These are phyloP conservation scores for Physella acuta DNA, from an alignment of 1,140 invertebrate genomes.

Conservation along the genomic window DNA sequence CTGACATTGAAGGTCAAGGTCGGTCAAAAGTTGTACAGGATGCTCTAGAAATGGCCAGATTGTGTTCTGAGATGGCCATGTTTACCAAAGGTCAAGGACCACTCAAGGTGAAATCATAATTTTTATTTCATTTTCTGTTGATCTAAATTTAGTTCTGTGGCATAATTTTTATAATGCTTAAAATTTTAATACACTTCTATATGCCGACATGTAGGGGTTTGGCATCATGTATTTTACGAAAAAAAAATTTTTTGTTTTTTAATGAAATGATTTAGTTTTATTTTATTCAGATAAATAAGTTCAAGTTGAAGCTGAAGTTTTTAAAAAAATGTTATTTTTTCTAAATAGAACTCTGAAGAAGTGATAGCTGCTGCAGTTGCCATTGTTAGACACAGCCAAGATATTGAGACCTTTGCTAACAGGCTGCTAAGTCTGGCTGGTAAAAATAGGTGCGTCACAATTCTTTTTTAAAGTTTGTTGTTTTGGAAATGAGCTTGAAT, in stretches of 20 bases:
- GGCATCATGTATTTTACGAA: too few relatives aligned
- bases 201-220: too few relatives aligned
- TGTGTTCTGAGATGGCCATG: slow-evolving; percentile 21
- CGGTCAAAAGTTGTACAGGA: slow-evolving; percentile 1
- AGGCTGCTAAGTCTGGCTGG: background rate
- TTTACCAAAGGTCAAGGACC: slow-evolving; percentile 15
- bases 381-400: background rate
- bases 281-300: too few relatives aligned
- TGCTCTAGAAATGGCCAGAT: slow-evolving; percentile 1
- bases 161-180: too few relatives aligned
- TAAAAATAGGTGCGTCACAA: background rate
- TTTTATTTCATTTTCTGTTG: too few relatives aligned
- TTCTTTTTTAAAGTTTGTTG: background rate
- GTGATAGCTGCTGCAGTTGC: slow-evolving; percentile 3
- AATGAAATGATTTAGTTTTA: too few relatives aligned
- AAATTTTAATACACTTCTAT: too few relatives aligned
- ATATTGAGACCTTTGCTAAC: slow-evolving; percentile 1
- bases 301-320: too few relatives aligned
- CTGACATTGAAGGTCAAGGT: background rate
- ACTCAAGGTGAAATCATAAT: slow-evolving; percentile 2
- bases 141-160: too few relatives aligned
- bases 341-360: background rate
- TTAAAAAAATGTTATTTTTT: too few relatives aligned
- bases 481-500: too few relatives aligned
- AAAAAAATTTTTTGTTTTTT: too few relatives aligned